Evolutionary conservation across 2,113 vertebrate genomes (phyloP), one percentile per base, ranked within the genome.

Genomic region (Carettochelys insculpta): DNA sequence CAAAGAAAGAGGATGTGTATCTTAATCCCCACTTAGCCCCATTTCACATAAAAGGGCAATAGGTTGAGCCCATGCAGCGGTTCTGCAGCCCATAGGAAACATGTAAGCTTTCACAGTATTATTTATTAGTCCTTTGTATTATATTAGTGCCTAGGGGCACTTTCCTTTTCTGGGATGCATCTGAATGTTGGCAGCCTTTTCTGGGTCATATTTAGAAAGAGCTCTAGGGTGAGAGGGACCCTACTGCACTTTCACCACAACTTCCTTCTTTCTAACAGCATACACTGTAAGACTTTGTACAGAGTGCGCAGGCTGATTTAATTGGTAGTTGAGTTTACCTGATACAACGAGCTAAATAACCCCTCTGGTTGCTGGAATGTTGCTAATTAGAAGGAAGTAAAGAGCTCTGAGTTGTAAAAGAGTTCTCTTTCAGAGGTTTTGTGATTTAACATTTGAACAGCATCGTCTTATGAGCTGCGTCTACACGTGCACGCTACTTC

Each of bases 231-330:
- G 88, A 92, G 77, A 81, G 25, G 82, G 80, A 87, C 47, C 85
- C 85, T 53, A 5, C n/a, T 79, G 80, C 47, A 11, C 77, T 77
- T 85, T 38, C 73, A 80, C 81, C 2, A 2, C n/a, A 38, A 73
- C 80, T 89, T 48, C 51, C 50, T 19, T 71, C 79, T 86, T 41
- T 88, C 91, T 92, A 87, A 58, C 85, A 83, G 79, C 81, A 88
- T 50, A 73, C 1, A 1, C n/a, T 76, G 80, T 71, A 87, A 3
- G 65, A 27, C 83, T 86, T 83, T 61, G 4, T 0, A 7, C 41
- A 48, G 75, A 48, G 6, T 68, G 82, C 1, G 7, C 41, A 82
- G 87, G 80, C 43, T 78, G 82, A 24, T 90, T 91, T 87, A 58
- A 86, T 75, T 76, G 85, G 52, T 75, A 25, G 50, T 84, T 54